Percentiles rank a stretch among this genome's conserved stretches.
Conservation (phyloP, 2,797 vertebrate genomes). For the Telmatherina bonti region DNA sequence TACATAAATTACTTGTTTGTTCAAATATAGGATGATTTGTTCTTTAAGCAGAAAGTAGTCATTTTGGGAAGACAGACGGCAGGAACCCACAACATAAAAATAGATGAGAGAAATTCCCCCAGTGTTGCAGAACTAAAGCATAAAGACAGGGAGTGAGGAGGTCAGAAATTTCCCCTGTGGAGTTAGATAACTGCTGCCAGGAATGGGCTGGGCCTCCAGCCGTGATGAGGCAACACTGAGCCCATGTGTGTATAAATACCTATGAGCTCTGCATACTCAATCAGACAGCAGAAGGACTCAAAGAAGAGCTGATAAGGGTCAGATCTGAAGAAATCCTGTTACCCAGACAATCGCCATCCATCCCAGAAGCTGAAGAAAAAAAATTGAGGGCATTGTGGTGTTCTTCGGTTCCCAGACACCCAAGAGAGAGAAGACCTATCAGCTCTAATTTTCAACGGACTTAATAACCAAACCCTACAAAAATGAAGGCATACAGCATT, state of each 20-base stretch:
- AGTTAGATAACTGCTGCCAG: constrained; percentile 75
- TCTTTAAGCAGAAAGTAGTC: constrained; percentile 48
- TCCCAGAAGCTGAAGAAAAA: constrained; percentile 59
- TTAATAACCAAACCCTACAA: constrained; percentile 48
- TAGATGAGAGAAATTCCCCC: constrained; percentile 47
- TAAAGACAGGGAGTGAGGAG: constrained; percentile 41
- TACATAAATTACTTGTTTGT: constrained; percentile 41
- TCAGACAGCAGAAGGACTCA: constrained; percentile 36
- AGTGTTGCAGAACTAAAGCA: constrained; percentile 33
- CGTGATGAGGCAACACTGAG: constrained; percentile 71
- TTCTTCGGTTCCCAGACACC: constrained; percentile 47
- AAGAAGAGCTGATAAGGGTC: constrained; percentile 48
- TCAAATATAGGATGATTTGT: constrained; percentile 51
- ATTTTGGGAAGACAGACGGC: constrained; percentile 39
- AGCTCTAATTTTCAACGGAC: constrained; percentile 57
- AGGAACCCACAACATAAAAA: constrained; percentile 29
- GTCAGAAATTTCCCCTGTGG: constrained; percentile 65
- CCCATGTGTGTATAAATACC: constrained; percentile 72
- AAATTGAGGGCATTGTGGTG: constrained; percentile 46
- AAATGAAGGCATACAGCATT: constrained; percentile 83
- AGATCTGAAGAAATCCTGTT: constrained; percentile 54
- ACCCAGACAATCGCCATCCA: constrained; percentile 45
- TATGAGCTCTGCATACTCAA: constrained; percentile 16
- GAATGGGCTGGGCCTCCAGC: constrained; percentile 63
- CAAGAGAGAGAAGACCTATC: constrained; percentile 64